These are phyloP conservation scores for Ceriagrion tenellum DNA, from an alignment of 2,888 invertebrate species.

Conservation along the genomic window DNA sequence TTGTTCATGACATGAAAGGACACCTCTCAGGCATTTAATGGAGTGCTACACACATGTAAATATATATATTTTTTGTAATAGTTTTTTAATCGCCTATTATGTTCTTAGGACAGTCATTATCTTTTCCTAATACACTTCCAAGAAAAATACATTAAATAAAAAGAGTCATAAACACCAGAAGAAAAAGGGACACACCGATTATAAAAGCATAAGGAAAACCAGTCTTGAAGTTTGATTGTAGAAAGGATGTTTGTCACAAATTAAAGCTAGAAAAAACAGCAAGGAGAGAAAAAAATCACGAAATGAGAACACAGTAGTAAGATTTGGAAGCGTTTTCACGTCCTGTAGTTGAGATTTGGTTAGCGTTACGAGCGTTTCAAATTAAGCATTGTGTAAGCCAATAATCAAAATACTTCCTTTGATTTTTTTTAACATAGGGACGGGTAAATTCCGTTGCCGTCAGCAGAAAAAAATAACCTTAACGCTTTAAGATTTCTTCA, in stretches of 20 bases:
- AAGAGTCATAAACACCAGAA: neutral
- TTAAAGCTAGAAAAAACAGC: neutral
- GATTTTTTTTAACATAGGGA: slow-evolving; percentile 35
- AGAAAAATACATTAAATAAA: neutral
- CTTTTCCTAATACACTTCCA: slow-evolving; percentile 38
- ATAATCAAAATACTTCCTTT: neutral
- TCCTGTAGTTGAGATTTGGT: neutral
- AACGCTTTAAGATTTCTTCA: slow-evolving; percentile 34
- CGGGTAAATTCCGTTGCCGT: slow-evolving; percentile 23
- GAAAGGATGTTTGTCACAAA: neutral
- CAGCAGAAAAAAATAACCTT: slow-evolving; percentile 38
- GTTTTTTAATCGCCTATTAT: neutral
- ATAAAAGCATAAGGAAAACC: slow-evolving; percentile 4
- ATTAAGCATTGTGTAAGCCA: neutral
- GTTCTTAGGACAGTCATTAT: slow-evolving; percentile 32
- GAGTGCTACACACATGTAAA: slow-evolving; percentile 66
- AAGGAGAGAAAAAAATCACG: neutral
- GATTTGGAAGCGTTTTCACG: neutral
- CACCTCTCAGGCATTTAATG: slow-evolving; percentile 57
- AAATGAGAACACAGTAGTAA: neutral
- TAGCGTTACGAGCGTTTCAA: neutral
- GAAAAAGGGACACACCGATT: neutral
- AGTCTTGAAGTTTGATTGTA: neutral
- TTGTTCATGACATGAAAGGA: slow-evolving; percentile 66
- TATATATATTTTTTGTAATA: slow-evolving; percentile 54